Evolutionary conservation across 2,888 invertebrate species (phyloP).

Genomic region (Molorchus minor): DNA sequence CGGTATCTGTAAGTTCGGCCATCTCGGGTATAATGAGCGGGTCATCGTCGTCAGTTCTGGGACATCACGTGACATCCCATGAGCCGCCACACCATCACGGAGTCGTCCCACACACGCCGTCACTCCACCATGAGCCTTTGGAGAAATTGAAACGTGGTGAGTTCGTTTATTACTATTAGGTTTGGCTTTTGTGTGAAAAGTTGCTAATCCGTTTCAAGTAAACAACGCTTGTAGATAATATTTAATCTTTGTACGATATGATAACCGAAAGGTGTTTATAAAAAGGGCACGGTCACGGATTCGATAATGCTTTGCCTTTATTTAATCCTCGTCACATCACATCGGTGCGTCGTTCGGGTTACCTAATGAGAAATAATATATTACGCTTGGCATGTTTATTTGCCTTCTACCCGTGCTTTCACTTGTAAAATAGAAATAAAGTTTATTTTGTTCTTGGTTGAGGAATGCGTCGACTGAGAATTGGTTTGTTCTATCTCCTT

Average conservation of each 20-base stretch:
- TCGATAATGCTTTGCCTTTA: background rate
- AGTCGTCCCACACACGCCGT: slow-evolving; percentile 68
- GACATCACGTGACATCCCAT: slow-evolving; percentile 62
- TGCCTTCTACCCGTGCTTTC: no score
- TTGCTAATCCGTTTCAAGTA: slow-evolving; percentile 21
- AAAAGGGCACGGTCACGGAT: slow-evolving; percentile 16
- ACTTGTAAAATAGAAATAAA: no score
- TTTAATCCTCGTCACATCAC: background rate
- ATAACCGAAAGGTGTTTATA: slow-evolving; percentile 24
- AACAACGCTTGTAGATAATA: slow-evolving; percentile 18
- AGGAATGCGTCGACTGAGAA: no score
- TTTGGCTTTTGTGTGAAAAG: slow-evolving; percentile 23
- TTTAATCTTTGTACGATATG: slow-evolving; percentile 24
- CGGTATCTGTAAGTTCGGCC: slow-evolving; percentile 68
- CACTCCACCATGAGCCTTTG: slow-evolving; percentile 74
- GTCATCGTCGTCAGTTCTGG: slow-evolving; percentile 62
- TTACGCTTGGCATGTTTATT: no score
- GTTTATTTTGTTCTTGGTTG: no score
- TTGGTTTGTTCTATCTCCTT: no score
- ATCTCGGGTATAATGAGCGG: slow-evolving; percentile 69
- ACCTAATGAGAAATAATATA: no score
- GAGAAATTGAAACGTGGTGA: slow-evolving; percentile 83
- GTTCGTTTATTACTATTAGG: slow-evolving; percentile 57
- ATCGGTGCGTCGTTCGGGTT: background rate
- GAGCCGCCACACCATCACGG: slow-evolving; percentile 69